Percentiles rank a stretch among this genome's conserved stretches.
Conservation (phyloP, 1,140 invertebrate species). For the Leptopilina boulardi region DNA sequence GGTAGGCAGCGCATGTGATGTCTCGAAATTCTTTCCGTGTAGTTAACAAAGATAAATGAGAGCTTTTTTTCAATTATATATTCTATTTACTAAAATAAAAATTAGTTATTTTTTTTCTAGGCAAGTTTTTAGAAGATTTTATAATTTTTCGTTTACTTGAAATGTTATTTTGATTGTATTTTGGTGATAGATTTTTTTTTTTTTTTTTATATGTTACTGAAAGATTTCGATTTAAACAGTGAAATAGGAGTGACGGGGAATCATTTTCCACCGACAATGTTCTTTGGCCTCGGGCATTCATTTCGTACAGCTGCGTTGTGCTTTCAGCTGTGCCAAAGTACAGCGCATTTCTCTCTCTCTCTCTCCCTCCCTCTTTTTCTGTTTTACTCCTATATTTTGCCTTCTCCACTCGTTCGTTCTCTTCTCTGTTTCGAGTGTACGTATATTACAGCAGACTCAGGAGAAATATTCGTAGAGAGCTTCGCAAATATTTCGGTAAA, state of each 20-base stretch:
- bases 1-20: too few relatives aligned
- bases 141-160: neutral
- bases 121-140: neutral
- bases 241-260: slow-evolving; percentile 12
- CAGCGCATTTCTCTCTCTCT: neutral
- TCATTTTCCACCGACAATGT: slow-evolving; percentile 23
- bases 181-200: neutral
- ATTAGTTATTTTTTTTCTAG: too few relatives aligned
- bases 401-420: slow-evolving; percentile 15
- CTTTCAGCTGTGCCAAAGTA: slow-evolving; percentile 31
- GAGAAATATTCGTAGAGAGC: slow-evolving; percentile 24
- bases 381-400: slow-evolving; percentile 7
- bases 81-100: too few relatives aligned
- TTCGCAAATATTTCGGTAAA: slow-evolving; percentile 27
- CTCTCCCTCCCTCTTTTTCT: slow-evolving; percentile 9
- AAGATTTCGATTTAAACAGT: slow-evolving; percentile 19
- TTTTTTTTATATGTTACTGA: neutral
- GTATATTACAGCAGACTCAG: slow-evolving; percentile 28
- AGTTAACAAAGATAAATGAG: too few relatives aligned
- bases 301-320: slow-evolving; percentile 27
- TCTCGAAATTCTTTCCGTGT: too few relatives aligned
- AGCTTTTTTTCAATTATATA: too few relatives aligned
- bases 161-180: neutral
- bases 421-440: slow-evolving; percentile 23
- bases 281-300: slow-evolving; percentile 19